Base-by-base conservation (phyloP, 2,888 invertebrate genomes). In the Stramonita haemastoma region DNA sequence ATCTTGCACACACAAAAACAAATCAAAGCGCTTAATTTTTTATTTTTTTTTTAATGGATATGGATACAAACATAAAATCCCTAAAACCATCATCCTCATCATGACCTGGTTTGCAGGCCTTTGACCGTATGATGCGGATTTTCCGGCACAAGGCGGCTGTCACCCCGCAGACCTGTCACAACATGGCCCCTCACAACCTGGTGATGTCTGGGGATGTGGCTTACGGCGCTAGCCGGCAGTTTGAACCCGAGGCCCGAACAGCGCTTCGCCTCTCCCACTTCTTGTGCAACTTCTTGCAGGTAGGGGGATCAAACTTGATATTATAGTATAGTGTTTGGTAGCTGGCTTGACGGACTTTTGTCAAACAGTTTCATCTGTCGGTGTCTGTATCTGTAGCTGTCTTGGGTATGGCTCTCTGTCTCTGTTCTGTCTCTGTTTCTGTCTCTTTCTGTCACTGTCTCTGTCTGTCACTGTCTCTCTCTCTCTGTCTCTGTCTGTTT, bases 201-300 rank as follows among this genome's bases (percentile, higher is more conserved):
- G 96, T 97, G 90, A 96, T 99, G 77, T 97, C 97, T 89, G 99
- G 98, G 0, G 98, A 98, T 95, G 97, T 98, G 73, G 97, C 97
- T 83, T 98, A 96, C 94, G 99, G 98, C 0, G 98, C 98, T 0
- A 97, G 98, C 93, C 97, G 98, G 90, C 98, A 98, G 95, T 98
- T 98, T 94, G 93, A 98, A 95, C 98, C 98, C 95, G 98, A 99
- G 96, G 99, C 98, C 0, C 98, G 98, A 96, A 98, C 98, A 98
- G 99, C 99, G 2, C 97, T 98, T n/a, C 97, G 99, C 87, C 96
- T 99, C 81, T 98, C 99, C 0, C 99, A 99, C 96, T 99, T 99
- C 95, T 98, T 99, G 92, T 98, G 98, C 95, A 98, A 98, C 32
- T 99, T 98, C 95, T 96, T 98, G 92, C 91, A 91, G 90, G 91